Conservation (phyloP, 2,113 vertebrate species). For the Crotalus tigris region DNA sequence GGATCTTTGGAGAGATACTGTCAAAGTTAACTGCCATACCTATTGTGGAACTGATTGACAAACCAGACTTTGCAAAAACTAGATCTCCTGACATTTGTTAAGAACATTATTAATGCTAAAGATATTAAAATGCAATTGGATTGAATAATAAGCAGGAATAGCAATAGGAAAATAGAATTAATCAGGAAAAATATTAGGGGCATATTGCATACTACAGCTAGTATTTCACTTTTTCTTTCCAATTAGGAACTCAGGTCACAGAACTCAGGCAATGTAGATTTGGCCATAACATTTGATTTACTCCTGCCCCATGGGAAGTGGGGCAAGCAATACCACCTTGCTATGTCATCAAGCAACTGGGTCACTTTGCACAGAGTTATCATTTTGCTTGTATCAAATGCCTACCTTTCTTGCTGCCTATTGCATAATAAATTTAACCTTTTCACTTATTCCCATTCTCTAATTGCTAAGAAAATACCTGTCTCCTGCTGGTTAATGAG, state of each 20-base stretch:
- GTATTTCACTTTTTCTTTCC: background rate
- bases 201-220: background rate
- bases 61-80: background rate
- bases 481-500: background rate
- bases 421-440: background rate
- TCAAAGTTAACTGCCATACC: background rate
- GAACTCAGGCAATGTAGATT: background rate
- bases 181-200: background rate
- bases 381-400: background rate
- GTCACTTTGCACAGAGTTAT: background rate
- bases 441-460: background rate
- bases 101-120: background rate
- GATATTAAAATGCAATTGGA: background rate
- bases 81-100: background rate
- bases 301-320: background rate
- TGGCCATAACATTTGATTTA: background rate
- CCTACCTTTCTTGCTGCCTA: background rate
- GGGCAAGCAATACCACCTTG: background rate
- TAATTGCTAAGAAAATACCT: background rate
- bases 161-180: background rate
- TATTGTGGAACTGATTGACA: background rate
- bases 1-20: background rate
- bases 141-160: background rate
- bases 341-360: background rate
- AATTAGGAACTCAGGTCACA: background rate